Conservation (phyloP, 2,113 vertebrate species). For the Strix aluco region DNA sequence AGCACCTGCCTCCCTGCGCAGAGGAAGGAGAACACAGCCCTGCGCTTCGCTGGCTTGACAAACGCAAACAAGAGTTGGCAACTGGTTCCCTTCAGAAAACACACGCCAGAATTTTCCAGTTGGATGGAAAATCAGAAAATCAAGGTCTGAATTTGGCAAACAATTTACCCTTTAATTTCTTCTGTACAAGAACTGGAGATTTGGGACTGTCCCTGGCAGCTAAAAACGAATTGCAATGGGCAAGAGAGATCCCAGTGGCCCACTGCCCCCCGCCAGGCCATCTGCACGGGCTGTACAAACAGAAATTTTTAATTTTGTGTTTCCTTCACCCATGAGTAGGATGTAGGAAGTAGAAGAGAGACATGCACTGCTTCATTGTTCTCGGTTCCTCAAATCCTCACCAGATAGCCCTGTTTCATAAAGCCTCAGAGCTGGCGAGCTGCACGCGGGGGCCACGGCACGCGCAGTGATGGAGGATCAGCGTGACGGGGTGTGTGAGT, state of each 20-base stretch:
- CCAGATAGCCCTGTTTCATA: background rate
- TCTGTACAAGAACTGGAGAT: background rate
- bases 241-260: background rate
- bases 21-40: background rate
- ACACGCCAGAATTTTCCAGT: background rate
- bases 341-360: background rate
- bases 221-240: background rate
- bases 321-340: rapidly evolving
- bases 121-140: background rate
- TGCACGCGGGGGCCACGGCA: no score
- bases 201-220: background rate
- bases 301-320: background rate
- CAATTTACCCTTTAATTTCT: background rate
- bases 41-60: background rate
- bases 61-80: background rate
- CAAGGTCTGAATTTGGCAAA: background rate
- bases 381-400: background rate
- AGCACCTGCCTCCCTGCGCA: background rate
- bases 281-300: background rate
- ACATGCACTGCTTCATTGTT: background rate
- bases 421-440: background rate
- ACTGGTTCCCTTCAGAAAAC: background rate
- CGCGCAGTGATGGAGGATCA: no score
- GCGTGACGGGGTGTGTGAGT: no score
- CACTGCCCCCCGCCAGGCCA: no score